A percentile compares a stretch with the other conserved stretches of the same genome.
These are phyloP conservation scores for Mormoops blainvillei DNA, from an alignment of 2,113 vertebrate species.

Conservation along the genomic window DNA sequence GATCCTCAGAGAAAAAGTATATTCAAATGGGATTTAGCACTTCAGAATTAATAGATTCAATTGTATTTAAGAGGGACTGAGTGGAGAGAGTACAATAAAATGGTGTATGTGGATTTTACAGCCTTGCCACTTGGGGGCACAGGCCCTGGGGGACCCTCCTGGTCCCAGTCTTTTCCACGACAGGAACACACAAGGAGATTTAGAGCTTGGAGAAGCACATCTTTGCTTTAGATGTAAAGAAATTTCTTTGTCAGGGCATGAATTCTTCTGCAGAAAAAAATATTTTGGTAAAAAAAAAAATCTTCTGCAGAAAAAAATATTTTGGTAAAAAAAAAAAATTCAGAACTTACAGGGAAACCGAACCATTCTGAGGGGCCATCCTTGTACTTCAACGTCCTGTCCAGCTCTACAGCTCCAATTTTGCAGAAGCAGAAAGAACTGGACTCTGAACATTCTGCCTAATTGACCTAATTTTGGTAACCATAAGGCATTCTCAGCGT, in stretches of 20 bases:
- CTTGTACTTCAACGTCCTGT: neutral
- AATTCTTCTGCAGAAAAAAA: neutral
- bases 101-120: neutral
- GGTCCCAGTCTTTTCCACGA: rapidly evolving
- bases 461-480: neutral
- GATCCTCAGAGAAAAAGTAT: neutral
- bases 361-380: neutral
- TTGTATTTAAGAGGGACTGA: neutral
- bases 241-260: neutral
- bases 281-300: neutral
- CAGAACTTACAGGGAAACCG: neutral
- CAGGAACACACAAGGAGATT: neutral
- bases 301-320: neutral
- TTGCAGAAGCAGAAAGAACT: neutral
- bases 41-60: neutral
- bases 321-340: neutral
- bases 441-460: neutral
- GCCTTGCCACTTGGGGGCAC: neutral
- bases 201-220: neutral
- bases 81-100: neutral
- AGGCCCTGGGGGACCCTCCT: neutral
- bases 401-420: neutral
- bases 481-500: neutral
- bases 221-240: neutral
- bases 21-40: neutral